Base-by-base conservation (phyloP, 2,113 vertebrate genomes). In the Gasterosteus aculeatus region DNA sequence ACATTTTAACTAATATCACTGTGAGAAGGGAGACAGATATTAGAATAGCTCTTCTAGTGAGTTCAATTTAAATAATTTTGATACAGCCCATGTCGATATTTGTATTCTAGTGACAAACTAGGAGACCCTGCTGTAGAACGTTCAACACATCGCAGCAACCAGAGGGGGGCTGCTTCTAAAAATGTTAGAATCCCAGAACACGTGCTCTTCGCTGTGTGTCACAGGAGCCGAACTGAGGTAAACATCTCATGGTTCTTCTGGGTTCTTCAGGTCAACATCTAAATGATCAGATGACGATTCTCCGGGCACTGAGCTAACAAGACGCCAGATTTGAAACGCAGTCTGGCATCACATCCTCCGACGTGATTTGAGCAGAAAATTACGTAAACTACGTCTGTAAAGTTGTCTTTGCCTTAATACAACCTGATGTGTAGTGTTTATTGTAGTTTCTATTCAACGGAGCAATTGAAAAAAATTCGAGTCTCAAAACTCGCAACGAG, bases 181-280 rank as follows among this genome's bases (percentile, higher is more conserved):
- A 16, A 26, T 26, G 22, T 26, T 26, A 26, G 33, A 33, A 33
- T 33, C 33, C 33, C 33, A 33, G 33, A 51, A 26, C 7, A 1
- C 16, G 19, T 0, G 31, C 11, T 42, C 15, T 2, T 15, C 63
- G 14, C 3, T 38, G 18, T 18, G 8, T n/a, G 7, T 0, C 1
- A 31, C 16, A 0, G 19, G 0, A 3, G 67, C 49, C 61, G 53
- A 78, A 39, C 42, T 31, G 11, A 57, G 29, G 16, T 0, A 5
- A 5, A 38, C 4, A 3, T 38, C 0, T 57, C 0, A 9, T 11
- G 15, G 8, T 18, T 44, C 1, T 18, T 38, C 1, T 0, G 2
- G 2, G 39, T 57, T 22, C 33, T 4, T 2, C 1, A 35, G 3
- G 31, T 14, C 2, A 3, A 6, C 4, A 2, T 56, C 5, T 61